Evolutionary conservation across 2,888 invertebrate genomes (phyloP).

Genomic region (Heliconius ethilla): DNA sequence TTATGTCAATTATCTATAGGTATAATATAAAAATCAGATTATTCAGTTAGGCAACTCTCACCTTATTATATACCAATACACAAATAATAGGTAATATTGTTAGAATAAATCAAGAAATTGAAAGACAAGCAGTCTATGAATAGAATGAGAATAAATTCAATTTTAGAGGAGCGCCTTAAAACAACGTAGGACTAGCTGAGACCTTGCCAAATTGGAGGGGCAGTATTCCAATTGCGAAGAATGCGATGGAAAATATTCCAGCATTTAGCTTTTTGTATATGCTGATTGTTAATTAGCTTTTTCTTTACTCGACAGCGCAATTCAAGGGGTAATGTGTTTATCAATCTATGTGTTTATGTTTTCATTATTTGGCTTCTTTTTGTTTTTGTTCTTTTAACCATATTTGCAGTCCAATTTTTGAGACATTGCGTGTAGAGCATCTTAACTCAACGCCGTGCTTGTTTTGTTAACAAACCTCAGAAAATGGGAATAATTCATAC

Average conservation of each 20-base stretch:
- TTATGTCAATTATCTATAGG: background rate
- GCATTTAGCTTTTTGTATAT: background rate
- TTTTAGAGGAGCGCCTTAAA: slow-evolving; percentile 54
- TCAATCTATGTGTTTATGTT: no score
- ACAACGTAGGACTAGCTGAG: slow-evolving; percentile 71
- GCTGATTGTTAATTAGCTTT: background rate
- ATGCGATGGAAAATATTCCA: slow-evolving; percentile 27
- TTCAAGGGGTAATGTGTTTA: no score
- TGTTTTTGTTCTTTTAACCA: no score
- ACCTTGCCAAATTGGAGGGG: slow-evolving; percentile 66
- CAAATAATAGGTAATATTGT: no score
- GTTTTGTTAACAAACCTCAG: no score
- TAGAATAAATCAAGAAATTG: background rate
- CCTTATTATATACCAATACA: background rate
- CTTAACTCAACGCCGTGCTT: no score
- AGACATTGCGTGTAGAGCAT: no score
- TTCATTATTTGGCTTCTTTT: background rate
- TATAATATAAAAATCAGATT: background rate
- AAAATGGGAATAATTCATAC: no score
- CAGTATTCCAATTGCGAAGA: slow-evolving; percentile 57
- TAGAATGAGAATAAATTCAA: slow-evolving; percentile 60
- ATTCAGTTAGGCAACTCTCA: background rate
- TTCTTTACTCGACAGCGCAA: no score
- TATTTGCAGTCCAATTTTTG: no score
- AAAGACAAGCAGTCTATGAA: slow-evolving; percentile 14